These are phyloP conservation scores for Lophius americanus DNA, from an alignment of 2,797 vertebrate genomes.

Conservation along the genomic window DNA sequence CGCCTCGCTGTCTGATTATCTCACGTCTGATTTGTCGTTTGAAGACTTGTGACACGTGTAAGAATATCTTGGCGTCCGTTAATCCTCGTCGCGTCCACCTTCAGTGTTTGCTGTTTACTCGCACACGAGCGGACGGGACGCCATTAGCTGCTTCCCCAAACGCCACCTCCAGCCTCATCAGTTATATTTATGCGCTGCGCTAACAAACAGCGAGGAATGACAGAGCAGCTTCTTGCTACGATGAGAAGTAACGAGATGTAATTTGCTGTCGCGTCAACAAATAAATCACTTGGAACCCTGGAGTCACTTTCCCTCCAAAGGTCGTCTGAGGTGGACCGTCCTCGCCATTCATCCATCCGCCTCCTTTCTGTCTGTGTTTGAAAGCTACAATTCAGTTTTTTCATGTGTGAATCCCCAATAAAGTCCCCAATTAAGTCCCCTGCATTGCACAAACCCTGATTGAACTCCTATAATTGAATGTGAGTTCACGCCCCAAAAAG, in stretches of 20 bases:
- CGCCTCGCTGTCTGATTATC: slow-evolving; percentile 17
- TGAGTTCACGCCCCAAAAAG: too few relatives aligned
- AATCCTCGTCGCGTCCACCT: background rate
- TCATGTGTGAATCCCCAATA: too few relatives aligned
- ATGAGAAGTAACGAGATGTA: slow-evolving; percentile 72
- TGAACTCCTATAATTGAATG: too few relatives aligned
- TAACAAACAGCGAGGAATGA: slow-evolving; percentile 66
- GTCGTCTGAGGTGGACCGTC: slow-evolving; percentile 33
- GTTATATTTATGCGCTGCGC: slow-evolving; percentile 64
- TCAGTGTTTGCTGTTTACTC: slow-evolving; percentile 30
- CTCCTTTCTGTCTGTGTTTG: background rate
- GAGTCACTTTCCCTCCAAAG: slow-evolving; percentile 46
- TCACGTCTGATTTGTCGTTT: slow-evolving; percentile 9
- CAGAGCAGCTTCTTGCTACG: slow-evolving; percentile 63
- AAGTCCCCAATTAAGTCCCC: too few relatives aligned
- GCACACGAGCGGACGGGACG: slow-evolving; percentile 41
- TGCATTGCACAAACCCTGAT: too few relatives aligned
- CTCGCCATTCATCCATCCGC: slow-evolving; percentile 25
- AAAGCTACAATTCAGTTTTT: background rate
- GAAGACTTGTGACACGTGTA: background rate
- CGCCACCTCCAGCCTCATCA: slow-evolving; percentile 56
- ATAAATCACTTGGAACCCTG: slow-evolving; percentile 65
- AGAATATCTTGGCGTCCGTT: slow-evolving; percentile 2
- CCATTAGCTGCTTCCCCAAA: slow-evolving; percentile 45
- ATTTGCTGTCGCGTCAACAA: slow-evolving; percentile 59